These are phyloP conservation scores for Sinocyclocheilus maitianheensis DNA, from an alignment of 2,113 vertebrate species.

Conservation along the genomic window DNA sequence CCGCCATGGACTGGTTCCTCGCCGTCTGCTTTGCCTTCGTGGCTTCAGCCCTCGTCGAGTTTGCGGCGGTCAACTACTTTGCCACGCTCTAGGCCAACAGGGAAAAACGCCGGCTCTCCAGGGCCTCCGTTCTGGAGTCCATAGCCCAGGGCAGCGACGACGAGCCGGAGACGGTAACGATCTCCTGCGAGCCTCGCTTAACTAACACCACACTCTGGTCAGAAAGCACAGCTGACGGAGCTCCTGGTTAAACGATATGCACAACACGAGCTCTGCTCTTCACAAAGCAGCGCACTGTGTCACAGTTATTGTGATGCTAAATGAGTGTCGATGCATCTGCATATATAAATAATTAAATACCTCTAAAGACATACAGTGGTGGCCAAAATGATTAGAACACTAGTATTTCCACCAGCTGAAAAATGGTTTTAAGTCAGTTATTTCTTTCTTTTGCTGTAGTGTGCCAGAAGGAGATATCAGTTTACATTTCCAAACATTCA, in stretches of 20 bases:
- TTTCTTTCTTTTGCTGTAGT: no score
- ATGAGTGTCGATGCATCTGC: constrained; percentile 20
- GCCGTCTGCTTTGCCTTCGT: constrained; percentile 95
- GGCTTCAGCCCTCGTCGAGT: constrained; percentile 92
- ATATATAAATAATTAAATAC: neutral
- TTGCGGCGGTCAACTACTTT: constrained; percentile 95
- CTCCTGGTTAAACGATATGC: neutral
- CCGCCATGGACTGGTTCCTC: constrained; percentile 97
- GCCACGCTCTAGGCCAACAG: constrained; percentile 84
- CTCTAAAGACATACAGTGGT: neutral
- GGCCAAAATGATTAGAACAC: no score
- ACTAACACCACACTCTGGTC: constrained; percentile 3
- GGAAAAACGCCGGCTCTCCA: constrained; percentile 74
- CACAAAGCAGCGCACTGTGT: constrained; percentile 31
- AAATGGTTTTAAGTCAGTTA: no score
- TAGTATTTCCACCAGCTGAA: no score
- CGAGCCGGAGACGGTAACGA: constrained; percentile 79
- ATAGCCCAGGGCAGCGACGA: constrained; percentile 60
- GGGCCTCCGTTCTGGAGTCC: constrained; percentile 75
- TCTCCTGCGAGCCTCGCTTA: neutral
- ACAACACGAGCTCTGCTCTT: constrained; percentile 19
- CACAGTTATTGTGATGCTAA: constrained; percentile 28
- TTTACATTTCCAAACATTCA: no score
- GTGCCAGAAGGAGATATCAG: no score
- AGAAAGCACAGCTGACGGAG: neutral